A percentile compares a stretch with the other conserved stretches of the same genome.
These are phyloP conservation scores for Silurus asotus DNA, from an alignment of 2,113 vertebrate species.

Conservation along the genomic window DNA sequence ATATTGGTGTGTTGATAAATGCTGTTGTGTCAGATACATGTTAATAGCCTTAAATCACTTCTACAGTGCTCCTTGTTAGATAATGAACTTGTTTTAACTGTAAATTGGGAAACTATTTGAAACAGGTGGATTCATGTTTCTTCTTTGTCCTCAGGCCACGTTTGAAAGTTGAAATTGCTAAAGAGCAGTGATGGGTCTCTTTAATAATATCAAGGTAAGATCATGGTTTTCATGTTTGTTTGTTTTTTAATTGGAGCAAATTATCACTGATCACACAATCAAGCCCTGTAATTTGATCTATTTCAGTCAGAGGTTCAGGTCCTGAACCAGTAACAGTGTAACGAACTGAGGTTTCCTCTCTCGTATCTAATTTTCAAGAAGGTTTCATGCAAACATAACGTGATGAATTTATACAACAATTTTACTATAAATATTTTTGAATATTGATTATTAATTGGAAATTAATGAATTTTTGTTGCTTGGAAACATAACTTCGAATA, in stretches of 20 bases:
- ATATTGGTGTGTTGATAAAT: not conserved
- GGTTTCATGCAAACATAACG: not conserved
- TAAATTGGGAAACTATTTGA: not conserved
- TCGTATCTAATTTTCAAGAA: not conserved
- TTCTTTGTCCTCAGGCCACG: slow-evolving; percentile 17
- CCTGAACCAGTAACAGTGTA: not conserved
- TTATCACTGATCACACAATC: not conserved
- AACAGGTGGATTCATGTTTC: not conserved
- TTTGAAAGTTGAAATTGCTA: slow-evolving; percentile 7
- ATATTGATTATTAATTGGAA: not conserved
- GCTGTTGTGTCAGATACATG: not conserved
- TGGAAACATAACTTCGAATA: not conserved
- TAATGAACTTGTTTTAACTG: not conserved
- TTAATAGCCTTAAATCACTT: not conserved
- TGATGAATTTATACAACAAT: not conserved
- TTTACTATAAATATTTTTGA: not conserved
- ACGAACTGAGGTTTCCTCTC: too few relatives aligned
- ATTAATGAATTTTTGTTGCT: too few relatives aligned
- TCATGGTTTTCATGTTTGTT: not conserved
- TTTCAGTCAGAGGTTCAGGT: not conserved
- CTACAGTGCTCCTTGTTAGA: not conserved
- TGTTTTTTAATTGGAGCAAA: not conserved
- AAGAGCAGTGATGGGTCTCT: slow-evolving; percentile 35
- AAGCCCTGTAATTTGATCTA: too few relatives aligned
- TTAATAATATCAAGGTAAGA: slow-evolving; percentile 72